Percentiles rank a stretch among this genome's conserved stretches.
These are phyloP conservation scores for Toxostoma redivivum DNA, from an alignment of 2,113 vertebrate species.

Conservation along the genomic window DNA sequence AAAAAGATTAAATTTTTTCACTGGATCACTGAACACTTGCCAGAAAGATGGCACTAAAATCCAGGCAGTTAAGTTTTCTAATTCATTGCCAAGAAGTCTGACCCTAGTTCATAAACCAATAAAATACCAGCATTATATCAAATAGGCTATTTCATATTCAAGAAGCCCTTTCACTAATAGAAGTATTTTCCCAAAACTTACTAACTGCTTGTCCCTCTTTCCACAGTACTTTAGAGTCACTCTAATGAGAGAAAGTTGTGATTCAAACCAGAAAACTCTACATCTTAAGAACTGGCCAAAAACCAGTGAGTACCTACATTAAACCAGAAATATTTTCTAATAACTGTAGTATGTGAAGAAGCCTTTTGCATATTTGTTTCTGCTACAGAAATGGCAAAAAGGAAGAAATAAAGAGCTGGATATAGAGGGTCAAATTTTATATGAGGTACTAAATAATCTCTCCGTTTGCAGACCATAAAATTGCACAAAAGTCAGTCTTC, in stretches of 20 bases:
- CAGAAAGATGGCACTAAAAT: conserved; percentile 25
- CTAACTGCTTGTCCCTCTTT: neutral
- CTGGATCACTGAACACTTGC: neutral
- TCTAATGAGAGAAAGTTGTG: neutral
- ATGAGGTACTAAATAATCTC: neutral
- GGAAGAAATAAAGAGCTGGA: neutral
- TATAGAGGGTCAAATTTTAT: neutral
- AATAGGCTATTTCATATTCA: neutral
- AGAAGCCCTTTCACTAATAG: neutral
- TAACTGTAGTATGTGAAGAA: neutral
- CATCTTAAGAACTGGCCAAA: neutral
- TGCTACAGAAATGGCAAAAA: neutral
- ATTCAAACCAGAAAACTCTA: neutral
- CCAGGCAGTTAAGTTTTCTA: conserved; percentile 14
- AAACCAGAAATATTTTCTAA: neutral
- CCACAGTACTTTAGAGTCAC: neutral
- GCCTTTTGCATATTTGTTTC: neutral
- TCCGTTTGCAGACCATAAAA: neutral
- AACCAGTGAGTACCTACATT: neutral
- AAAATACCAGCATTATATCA: neutral
- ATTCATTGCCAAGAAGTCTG: neutral
- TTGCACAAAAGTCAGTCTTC: neutral
- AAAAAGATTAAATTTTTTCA: conserved; percentile 41
- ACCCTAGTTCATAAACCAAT: neutral
- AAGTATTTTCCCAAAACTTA: neutral